Base-by-base conservation (phyloP, 2,113 vertebrate genomes). In the Nesogale talazaci region DNA sequence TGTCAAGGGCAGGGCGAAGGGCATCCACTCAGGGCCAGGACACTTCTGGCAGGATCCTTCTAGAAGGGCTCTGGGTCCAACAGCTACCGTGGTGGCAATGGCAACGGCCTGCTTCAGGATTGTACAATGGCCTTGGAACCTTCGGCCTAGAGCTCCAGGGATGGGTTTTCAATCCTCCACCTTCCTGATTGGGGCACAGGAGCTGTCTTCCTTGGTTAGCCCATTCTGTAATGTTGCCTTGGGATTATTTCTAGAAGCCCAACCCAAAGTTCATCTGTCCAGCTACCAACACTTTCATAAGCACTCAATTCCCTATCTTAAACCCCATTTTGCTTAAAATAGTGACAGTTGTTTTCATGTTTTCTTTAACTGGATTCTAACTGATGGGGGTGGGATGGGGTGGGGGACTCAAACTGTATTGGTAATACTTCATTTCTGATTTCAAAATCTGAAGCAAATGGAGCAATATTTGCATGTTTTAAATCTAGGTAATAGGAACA, bases 291-390 rank as follows among this genome's bases (percentile, higher is more conserved):
- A 75, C 67, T 22, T 59, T 42, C 34, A 2, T 69, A 63, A 89
- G 42, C 6, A 79, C 23, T 12, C 10, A 25, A 2, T 63, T 65
- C 59, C 17, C 52, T 38, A 16, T 20, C 22, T 80, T 63, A 88
- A 94, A 76, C n/a, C 20, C 52, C n/a, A 25, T 36, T 86, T 89
- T 87, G 67, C 19, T 80, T 69, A 59, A 65, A 81, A 65, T 27
- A 80, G 52, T 76, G 88, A 56, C 11, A n/a, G 29, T 72, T 22
- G 20, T 36, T 52, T 52, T 74, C 29, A 56, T 91, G 31, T 61
- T 78, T 91, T 83, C 42, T 52, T 0, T 80, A 70, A 85, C 31
- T 90, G 59, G 78, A 59, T 80, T 29, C 65, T 83, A 85, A 78
- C 52, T 75, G 15, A 63, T 25, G 90, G 1, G 16, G 19, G 16